Evolutionary conservation across 2,113 vertebrate species (phyloP), one percentile per base, ranked within the genome.

Genomic region (Oreochromis tanganicae): DNA sequence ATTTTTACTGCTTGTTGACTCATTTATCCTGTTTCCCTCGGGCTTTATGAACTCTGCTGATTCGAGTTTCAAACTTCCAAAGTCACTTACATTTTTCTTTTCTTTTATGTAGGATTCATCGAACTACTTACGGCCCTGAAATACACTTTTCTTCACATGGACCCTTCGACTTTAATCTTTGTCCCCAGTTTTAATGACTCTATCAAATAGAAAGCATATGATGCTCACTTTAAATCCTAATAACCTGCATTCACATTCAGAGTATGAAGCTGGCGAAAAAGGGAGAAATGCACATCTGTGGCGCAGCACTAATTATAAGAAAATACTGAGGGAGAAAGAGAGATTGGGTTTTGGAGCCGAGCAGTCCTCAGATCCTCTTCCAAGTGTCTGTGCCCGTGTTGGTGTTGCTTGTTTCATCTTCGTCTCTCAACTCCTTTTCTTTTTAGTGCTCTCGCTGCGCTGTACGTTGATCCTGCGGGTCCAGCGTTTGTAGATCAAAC

Each of bases 241-340:
- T 92, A 66, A 89, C 68, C 87, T 83, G 75, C 88, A 68, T 78
- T 91, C 85, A 63, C 88, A 85, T 91, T 91, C 34, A 9, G 56
- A 61, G 73, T 81, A 82, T 36, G 32, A 48, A 66, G 57, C 43
- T 81, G 80, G 80, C 1, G 38, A 85, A 63, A 78, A 73, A 88
- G 57, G 89, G 61, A 84, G 85, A 90, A 59, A 87, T 19, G 84
- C 95, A 97, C 96, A 97, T 97, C 96, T 97, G 97, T 63, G 85
- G 84, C 80, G 80, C 97, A 96, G 96, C 68, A 54, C 94, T 96
- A 96, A 96, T 97, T 96, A 96, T 95, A 94, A 94, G 94, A 92
- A 95, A 95, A 95, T 91, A 94, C 91, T 84, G 27, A 63, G 36
- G 61, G 52, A 32, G 54, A 84, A 59, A 86, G 83, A 93, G 93